Percentiles rank a stretch among this genome's conserved stretches.
phyloP scores from a whole-genome alignment of 2,113 vertebrate species.

The Sander vitreus region DNA sequence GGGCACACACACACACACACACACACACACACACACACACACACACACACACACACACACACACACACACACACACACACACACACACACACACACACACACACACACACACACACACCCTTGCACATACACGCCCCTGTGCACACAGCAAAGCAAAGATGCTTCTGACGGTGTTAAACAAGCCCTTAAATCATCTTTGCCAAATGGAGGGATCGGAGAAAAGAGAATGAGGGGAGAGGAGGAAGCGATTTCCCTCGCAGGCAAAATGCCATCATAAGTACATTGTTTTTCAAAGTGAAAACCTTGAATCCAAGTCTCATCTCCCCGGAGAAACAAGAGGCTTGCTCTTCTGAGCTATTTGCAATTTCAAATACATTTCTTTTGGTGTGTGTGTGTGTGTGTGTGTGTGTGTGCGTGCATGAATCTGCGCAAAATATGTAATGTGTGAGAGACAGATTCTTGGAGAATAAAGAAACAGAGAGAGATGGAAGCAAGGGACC shows the following conservation, averaged over 20 bases:
- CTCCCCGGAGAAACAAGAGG: constrained; percentile 55
- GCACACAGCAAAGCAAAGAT: constrained; percentile 33
- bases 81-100: too few species aligned
- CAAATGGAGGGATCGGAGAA: constrained; percentile 43
- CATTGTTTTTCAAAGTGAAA: constrained; percentile 73
- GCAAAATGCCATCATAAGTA: constrained; percentile 54
- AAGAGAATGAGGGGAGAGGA: constrained; percentile 8
- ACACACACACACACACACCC: background rate
- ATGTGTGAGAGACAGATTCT: constrained; percentile 36
- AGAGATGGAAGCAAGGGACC: constrained; percentile 38
- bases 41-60: background rate
- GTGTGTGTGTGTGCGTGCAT: background rate
- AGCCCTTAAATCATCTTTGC: constrained; percentile 65
- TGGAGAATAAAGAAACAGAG: constrained; percentile 16
- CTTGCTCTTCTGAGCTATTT: constrained; percentile 63
- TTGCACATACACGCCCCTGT: background rate
- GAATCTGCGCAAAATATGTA: constrained; percentile 19
- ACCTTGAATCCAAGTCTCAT: constrained; percentile 58
- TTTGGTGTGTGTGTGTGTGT: background rate
- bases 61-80: background rate
- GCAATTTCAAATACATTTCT: constrained; percentile 68
- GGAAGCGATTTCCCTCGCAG: constrained; percentile 49
- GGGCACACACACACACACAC: background rate
- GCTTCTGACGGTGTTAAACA: constrained; percentile 58
- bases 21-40: background rate